Evolutionary conservation across 2,888 invertebrate species (phyloP).

Genomic region (Nycteola revayana): DNA sequence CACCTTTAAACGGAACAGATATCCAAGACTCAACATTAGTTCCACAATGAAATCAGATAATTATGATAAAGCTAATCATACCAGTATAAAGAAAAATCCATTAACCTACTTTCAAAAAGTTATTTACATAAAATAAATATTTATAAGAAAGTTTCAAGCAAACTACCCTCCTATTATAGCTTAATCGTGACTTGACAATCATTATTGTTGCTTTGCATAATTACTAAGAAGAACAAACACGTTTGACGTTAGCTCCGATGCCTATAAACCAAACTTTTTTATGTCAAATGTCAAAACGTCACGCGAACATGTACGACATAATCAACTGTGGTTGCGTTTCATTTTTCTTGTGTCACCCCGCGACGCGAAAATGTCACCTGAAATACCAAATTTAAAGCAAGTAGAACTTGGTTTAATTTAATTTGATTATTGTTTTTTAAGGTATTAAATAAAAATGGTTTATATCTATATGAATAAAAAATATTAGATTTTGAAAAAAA

Average conservation of each 20-base stretch:
- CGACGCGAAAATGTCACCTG: too few species aligned
- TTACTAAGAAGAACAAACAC: constrained; percentile 56
- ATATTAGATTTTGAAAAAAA: too few species aligned
- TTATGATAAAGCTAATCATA: too few species aligned
- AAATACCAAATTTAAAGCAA: too few species aligned
- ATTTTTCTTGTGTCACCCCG: too few species aligned
- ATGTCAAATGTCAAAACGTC: constrained; percentile 59
- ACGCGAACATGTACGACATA: constrained; percentile 60
- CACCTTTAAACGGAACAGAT: too few species aligned
- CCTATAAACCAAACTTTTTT: constrained; percentile 49
- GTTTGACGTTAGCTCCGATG: constrained; percentile 42
- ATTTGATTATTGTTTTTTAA: too few species aligned
- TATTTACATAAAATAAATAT: constrained; percentile 20
- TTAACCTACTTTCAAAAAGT: constrained; percentile 26
- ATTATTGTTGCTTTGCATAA: constrained; percentile 57
- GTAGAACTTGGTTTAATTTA: too few species aligned
- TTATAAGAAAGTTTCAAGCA: constrained; percentile 29
- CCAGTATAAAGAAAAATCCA: constrained; percentile 8
- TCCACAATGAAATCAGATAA: too few species aligned
- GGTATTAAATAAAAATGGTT: too few species aligned
- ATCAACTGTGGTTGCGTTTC: constrained; percentile 29
- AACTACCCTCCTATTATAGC: constrained; percentile 22
- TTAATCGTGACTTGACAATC: constrained; percentile 54
- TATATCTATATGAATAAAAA: too few species aligned
- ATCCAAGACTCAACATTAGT: too few species aligned